phyloP scores from a whole-genome alignment of 2,797 vertebrate species.

The Bradypodion ventrale region DNA sequence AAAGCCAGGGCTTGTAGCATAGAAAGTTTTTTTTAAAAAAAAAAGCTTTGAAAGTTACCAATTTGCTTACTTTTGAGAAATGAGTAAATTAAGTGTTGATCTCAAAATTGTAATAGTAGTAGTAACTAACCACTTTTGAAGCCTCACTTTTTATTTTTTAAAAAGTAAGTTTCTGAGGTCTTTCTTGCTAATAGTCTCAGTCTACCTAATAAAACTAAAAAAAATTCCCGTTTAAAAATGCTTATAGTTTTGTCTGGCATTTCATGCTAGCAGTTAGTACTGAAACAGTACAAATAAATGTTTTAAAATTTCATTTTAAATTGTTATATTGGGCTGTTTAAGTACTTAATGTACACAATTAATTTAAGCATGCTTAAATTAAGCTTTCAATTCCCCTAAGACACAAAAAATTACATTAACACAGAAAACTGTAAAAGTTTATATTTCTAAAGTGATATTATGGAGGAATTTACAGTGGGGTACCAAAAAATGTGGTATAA shows the following conservation, averaged over 20 bases:
- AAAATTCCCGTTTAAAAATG: not conserved
- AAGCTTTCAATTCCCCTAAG: slow-evolving; percentile 61
- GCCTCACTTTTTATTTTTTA: not conserved
- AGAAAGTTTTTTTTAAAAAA: too few species aligned
- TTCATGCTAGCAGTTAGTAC: slow-evolving; percentile 33
- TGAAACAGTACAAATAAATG: slow-evolving; percentile 7
- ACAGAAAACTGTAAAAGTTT: slow-evolving; percentile 58
- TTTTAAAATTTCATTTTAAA: slow-evolving; percentile 38
- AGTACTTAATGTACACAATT: slow-evolving; percentile 46
- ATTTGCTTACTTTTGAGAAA: too few species aligned
- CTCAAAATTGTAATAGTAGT: not conserved
- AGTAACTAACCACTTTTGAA: not conserved
- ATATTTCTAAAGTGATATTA: slow-evolving; percentile 62
- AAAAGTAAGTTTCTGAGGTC: not conserved
- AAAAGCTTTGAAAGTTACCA: too few species aligned
- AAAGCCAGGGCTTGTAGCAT: too few species aligned
- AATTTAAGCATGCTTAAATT: slow-evolving; percentile 58
- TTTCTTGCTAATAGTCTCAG: not conserved
- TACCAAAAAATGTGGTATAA: slow-evolving; percentile 43
- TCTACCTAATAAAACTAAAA: not conserved
- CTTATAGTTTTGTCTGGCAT: slow-evolving; percentile 14
- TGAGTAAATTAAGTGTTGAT: not conserved
- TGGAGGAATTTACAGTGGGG: slow-evolving; percentile 42
- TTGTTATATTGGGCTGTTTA: slow-evolving; percentile 24
- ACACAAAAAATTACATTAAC: slow-evolving; percentile 31